Conservation (phyloP, 2,113 vertebrate species). For the Guaruba guarouba region DNA sequence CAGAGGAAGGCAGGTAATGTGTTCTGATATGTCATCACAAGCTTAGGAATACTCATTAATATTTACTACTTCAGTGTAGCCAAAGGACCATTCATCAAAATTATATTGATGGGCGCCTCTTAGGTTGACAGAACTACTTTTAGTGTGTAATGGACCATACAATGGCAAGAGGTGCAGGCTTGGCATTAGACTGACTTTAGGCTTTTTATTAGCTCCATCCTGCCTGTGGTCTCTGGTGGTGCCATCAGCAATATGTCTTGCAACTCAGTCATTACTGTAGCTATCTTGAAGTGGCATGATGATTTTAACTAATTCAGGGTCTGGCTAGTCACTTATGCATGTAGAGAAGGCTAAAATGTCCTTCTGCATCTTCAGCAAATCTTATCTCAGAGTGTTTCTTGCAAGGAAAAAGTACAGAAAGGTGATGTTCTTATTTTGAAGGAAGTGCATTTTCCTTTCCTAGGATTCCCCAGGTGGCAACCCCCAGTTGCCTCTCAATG, state of each 20-base stretch:
- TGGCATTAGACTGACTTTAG: not conserved
- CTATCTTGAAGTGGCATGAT: not conserved
- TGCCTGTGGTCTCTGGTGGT: not conserved
- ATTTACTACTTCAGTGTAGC: not conserved
- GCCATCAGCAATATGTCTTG: not conserved
- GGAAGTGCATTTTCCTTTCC: not conserved
- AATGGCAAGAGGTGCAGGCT: not conserved
- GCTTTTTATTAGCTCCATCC: not conserved
- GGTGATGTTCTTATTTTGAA: not conserved
- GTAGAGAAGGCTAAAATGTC: not conserved
- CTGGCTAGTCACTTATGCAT: not conserved
- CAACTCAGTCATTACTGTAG: not conserved
- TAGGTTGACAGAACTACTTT: not conserved
- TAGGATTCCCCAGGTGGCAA: not conserved
- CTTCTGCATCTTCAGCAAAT: not conserved
- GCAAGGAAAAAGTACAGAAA: not conserved
- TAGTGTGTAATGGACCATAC: not conserved
- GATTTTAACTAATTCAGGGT: not conserved
- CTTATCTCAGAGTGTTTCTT: not conserved
- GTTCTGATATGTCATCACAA: not conserved
- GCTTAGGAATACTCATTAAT: not conserved
- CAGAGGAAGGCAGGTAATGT: not conserved
- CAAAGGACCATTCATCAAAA: not conserved
- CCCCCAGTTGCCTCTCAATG: not conserved
- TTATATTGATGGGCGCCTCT: not conserved